A percentile compares a stretch with the other conserved stretches of the same genome.
Evolutionary conservation across 2,113 vertebrate genomes (phyloP).

Genomic region (Clarias magur): DNA sequence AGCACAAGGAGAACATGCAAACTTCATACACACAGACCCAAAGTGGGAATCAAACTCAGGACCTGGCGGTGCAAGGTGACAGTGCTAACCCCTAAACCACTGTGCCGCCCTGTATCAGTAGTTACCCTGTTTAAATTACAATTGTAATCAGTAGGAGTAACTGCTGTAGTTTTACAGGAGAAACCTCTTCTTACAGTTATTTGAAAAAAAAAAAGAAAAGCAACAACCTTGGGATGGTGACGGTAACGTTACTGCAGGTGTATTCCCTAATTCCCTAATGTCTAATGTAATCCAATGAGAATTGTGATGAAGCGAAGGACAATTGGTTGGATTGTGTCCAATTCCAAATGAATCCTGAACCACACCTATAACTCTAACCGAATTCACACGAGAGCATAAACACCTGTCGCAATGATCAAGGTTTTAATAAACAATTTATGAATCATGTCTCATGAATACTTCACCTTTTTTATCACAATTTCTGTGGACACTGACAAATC

Average conservation of each 20-base stretch:
- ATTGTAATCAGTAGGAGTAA: neutral
- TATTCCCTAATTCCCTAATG: neutral
- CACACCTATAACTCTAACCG: neutral
- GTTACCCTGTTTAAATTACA: neutral
- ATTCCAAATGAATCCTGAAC: neutral
- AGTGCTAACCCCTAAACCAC: no score
- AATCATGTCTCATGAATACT: neutral
- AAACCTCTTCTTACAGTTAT: neutral
- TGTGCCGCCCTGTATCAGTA: neutral
- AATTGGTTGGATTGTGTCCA: neutral
- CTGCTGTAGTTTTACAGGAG: neutral
- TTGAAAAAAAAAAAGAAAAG: neutral
- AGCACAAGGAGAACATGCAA: no score
- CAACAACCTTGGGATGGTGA: neutral
- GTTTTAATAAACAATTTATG: neutral
- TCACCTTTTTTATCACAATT: slow-evolving; percentile 69
- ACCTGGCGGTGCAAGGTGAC: no score
- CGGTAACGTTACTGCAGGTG: neutral
- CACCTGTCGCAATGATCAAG: neutral
- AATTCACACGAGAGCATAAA: neutral
- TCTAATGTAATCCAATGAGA: neutral
- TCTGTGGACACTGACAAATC: slow-evolving; percentile 56
- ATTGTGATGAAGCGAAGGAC: neutral
- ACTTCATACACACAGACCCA: no score
- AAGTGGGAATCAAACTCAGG: no score